A percentile compares a stretch with the other conserved stretches of the same genome.
Evolutionary conservation across 2,113 vertebrate genomes (phyloP).

Genomic region (Turdus rufiventris): DNA sequence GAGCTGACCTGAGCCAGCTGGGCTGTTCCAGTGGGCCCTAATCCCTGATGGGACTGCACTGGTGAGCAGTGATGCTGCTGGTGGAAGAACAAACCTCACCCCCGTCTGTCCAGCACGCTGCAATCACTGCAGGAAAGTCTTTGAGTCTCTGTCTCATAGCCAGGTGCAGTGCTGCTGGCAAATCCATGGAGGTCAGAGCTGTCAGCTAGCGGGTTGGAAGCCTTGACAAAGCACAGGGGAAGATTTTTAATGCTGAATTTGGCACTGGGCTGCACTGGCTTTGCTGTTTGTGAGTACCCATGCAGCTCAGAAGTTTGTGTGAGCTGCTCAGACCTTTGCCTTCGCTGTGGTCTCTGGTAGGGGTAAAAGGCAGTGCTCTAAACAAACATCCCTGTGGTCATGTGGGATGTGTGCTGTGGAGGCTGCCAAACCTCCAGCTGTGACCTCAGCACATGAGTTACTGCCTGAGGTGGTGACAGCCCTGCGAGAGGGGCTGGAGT

Average conservation of each 20-base stretch:
- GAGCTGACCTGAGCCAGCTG: neutral
- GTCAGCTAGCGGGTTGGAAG: neutral
- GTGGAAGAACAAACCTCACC: accelerated
- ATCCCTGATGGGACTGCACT: neutral
- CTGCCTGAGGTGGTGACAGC: constrained; percentile 21
- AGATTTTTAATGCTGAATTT: neutral
- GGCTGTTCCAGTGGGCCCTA: neutral
- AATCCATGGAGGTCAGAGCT: neutral
- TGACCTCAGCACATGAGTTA: neutral
- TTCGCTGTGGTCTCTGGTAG: neutral
- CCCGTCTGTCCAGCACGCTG: neutral
- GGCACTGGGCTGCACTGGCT: neutral
- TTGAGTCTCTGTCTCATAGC: neutral
- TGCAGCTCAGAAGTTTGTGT: neutral
- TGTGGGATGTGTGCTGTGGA: neutral
- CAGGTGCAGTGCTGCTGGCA: neutral
- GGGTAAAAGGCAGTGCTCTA: neutral
- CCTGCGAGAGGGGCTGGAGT: neutral
- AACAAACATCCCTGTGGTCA: neutral
- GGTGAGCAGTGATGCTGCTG: neutral
- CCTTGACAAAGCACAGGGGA: neutral
- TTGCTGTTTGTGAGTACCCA: neutral
- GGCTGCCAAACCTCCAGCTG: neutral
- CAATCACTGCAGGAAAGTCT: neutral
- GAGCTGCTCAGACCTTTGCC: neutral